Evolutionary conservation across 2,888 invertebrate genomes (phyloP).

Genomic region (Octonoba sinensis): DNA sequence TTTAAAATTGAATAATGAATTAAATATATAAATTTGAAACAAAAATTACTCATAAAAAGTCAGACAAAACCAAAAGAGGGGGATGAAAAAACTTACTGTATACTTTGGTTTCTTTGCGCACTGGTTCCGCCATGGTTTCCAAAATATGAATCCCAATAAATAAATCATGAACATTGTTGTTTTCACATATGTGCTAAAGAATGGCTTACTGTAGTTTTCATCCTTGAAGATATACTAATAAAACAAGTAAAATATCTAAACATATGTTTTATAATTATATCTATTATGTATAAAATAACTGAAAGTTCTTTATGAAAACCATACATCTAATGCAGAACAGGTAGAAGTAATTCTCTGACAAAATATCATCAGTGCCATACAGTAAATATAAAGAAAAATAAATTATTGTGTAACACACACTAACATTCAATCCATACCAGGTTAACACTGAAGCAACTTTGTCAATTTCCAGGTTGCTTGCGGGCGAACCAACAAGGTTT

Average conservation of each 20-base stretch:
- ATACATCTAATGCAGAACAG: no score
- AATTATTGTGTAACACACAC: no score
- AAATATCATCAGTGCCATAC: no score
- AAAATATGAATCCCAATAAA: slow-evolving; percentile 87
- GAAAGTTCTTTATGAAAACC: no score
- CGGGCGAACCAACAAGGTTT: no score
- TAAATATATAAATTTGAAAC: not conserved
- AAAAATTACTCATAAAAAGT: not conserved
- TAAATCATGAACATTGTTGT: slow-evolving; percentile 94
- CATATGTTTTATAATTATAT: no score
- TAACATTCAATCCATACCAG: no score
- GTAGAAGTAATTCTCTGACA: no score
- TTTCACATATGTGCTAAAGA: slow-evolving; percentile 95
- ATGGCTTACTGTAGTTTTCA: slow-evolving; percentile 91
- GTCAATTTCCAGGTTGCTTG: no score
- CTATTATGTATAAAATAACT: no score
- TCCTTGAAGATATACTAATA: slow-evolving; percentile 75
- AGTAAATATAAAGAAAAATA: no score
- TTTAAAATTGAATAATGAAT: not conserved
- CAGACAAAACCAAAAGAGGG: not conserved
- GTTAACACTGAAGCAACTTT: no score
- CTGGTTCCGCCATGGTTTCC: slow-evolving; percentile 90
- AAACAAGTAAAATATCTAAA: not conserved
- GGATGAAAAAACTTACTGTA: slow-evolving; percentile 75
- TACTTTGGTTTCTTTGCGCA: slow-evolving; percentile 82